Evolutionary conservation across 1,140 invertebrate genomes (phyloP), one percentile per base, ranked within the genome.

Genomic region (Meloidogyne exigua): DNA sequence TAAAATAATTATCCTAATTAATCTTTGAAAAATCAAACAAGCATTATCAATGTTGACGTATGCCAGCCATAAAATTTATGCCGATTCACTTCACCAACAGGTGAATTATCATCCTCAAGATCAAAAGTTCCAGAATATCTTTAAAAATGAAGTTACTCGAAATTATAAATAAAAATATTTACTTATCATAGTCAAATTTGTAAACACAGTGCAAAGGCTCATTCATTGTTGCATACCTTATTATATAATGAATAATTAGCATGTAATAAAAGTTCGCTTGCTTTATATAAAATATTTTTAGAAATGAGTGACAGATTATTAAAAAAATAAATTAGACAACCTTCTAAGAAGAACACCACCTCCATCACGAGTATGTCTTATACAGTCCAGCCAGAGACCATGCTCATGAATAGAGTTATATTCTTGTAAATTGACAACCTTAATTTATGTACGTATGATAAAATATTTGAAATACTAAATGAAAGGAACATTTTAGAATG

Each of bases 51-150:
- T 0, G 86, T 87, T 11, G 86, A 72, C 15, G 83, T 87, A 75
- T 87, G 85, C 85, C 85, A 87, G 57, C 84, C 85, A 73, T 87
- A 87, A 72, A 87, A 87, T 62, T 87, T 85, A 65, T 87, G 85
- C 32, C 86, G 69, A 66, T 87, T 87, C 13, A 87, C 86, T 76
- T 87, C 85, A 63, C 85, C 85, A 64, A 87, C 85, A 11, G 85
- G 85, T 76, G 80, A 82, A 68, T 87, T 87, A 65, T 87, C 85
- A 62, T 87, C 85, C 65, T 87, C 85, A 44, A 87, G 44, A 68
- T 87, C 85, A 28, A 87, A 87, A 4, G 85, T 87, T 36, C 86
- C 85, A 3, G 86, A 87, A 76, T 87, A 87, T 49, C 72, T 73
- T 57, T 23, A 36, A 21, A 25, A 9, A n/a, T 25, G 7, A 21